A percentile compares a stretch with the other conserved stretches of the same genome.
Conservation (phyloP, 2,113 vertebrate genomes). For the Brachyhypopomus gauderio region DNA sequence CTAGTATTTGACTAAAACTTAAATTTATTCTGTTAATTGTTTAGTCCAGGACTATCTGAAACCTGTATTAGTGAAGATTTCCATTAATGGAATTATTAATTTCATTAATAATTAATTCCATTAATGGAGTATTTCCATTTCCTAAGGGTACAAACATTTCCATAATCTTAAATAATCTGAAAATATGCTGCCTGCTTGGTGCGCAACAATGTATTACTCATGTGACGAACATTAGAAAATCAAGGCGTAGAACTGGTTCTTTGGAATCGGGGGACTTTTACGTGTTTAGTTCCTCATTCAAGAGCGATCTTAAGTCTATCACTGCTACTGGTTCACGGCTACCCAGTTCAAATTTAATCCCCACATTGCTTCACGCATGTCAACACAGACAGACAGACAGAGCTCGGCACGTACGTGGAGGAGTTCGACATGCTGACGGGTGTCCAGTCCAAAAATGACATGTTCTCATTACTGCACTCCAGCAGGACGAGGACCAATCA, state of each 20-base stretch:
- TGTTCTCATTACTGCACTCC: background rate
- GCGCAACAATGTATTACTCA: background rate
- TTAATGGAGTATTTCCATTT: too few species aligned
- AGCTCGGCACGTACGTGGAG: background rate
- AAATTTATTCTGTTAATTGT: too few species aligned
- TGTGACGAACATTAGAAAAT: background rate
- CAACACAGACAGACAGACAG: background rate
- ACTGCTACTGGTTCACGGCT: background rate
- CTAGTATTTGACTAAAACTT: too few species aligned
- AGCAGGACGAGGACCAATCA: background rate
- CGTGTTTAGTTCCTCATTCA: background rate
- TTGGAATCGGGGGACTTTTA: background rate
- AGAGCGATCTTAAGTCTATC: background rate
- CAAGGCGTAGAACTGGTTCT: background rate
- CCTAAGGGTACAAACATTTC: too few species aligned
- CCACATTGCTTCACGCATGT: background rate
- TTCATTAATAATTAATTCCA: too few species aligned
- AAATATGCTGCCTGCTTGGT: background rate
- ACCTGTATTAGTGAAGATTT: too few species aligned
- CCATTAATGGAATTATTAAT: too few species aligned
- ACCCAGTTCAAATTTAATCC: too few species aligned
- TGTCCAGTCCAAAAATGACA: background rate
- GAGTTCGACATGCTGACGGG: too few species aligned
- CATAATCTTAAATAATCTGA: too few species aligned
- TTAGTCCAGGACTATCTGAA: too few species aligned